Percentiles rank a stretch among this genome's conserved stretches.
phyloP scores from a whole-genome alignment of 2,797 vertebrate species.

The Podarcis siculus region DNA sequence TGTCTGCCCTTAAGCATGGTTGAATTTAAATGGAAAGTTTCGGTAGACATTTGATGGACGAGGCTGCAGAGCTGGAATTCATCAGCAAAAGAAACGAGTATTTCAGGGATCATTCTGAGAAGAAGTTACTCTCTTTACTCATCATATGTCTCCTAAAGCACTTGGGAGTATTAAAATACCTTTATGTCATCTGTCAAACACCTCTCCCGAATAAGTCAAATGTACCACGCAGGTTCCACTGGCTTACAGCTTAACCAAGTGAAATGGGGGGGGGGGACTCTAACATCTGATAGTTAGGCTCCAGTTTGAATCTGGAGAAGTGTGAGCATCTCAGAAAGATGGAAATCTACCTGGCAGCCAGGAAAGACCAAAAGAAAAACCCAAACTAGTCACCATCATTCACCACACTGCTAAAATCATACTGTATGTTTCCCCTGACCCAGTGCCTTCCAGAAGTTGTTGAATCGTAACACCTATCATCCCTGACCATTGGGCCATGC shows the following conservation, averaged over 20 bases:
- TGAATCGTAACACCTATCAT: too few relatives aligned
- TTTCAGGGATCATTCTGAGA: neutral
- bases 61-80: neutral
- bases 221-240: neutral
- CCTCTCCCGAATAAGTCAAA: neutral
- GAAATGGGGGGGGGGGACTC: too few relatives aligned
- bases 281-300: neutral
- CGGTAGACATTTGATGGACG: neutral
- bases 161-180: neutral
- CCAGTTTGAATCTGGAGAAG: neutral
- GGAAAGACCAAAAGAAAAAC: neutral
- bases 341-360: too few relatives aligned
- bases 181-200: neutral
- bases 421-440: too few relatives aligned
- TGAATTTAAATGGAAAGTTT: neutral
- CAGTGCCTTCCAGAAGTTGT: too few relatives aligned
- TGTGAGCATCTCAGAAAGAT: neutral
- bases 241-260: neutral
- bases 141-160: neutral
- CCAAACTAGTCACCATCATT: neutral
- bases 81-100: neutral
- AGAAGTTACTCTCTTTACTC: neutral
- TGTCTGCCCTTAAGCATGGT: neutral
- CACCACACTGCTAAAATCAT: neutral
- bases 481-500: too few relatives aligned